These are phyloP conservation scores for Caradrina kadenii DNA, from an alignment of 2,888 invertebrate species.

Conservation along the genomic window DNA sequence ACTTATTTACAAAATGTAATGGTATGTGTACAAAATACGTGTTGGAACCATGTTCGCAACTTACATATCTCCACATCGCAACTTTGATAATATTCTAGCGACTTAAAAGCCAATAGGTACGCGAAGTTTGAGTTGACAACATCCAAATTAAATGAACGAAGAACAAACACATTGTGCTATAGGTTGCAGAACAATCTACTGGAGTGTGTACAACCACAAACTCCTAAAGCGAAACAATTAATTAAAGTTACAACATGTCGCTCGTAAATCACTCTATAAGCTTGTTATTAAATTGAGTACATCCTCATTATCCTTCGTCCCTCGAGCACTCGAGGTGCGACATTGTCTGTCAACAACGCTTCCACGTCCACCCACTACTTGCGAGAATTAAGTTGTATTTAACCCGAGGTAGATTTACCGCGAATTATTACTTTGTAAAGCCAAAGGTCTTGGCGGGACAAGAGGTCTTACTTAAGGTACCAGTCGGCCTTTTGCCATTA, in stretches of 20 bases:
- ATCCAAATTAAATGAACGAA: conserved; percentile 8
- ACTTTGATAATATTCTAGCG: not conserved
- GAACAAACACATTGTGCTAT: conserved; percentile 7
- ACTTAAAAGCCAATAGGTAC: not conserved
- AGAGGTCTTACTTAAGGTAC: conserved; percentile 40
- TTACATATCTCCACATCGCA: too few relatives aligned
- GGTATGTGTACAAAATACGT: too few relatives aligned
- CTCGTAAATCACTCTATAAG: conserved; percentile 48
- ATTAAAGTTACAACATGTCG: conserved; percentile 26
- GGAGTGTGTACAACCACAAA: conserved; percentile 17
- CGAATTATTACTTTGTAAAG: conserved; percentile 31
- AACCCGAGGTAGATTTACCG: conserved; percentile 29
- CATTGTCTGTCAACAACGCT: conserved; percentile 31
- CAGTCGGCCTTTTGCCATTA: conserved; percentile 51
- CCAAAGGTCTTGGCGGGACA: conserved; percentile 30
- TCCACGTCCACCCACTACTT: conserved; percentile 31
- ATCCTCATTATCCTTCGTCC: conserved; percentile 45
- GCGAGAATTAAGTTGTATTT: conserved; percentile 38
- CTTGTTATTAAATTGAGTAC: conserved; percentile 55
- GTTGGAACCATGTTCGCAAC: too few relatives aligned
- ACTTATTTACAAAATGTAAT: too few relatives aligned
- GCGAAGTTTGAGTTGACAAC: not conserved
- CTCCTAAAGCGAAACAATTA: conserved; percentile 32
- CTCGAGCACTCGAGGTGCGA: conserved; percentile 26
- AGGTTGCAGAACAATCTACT: conserved; percentile 4